A percentile compares a stretch with the other conserved stretches of the same genome.
phyloP scores from a whole-genome alignment of 2,888 invertebrate genomes.

The Xestia sexstrigata region DNA sequence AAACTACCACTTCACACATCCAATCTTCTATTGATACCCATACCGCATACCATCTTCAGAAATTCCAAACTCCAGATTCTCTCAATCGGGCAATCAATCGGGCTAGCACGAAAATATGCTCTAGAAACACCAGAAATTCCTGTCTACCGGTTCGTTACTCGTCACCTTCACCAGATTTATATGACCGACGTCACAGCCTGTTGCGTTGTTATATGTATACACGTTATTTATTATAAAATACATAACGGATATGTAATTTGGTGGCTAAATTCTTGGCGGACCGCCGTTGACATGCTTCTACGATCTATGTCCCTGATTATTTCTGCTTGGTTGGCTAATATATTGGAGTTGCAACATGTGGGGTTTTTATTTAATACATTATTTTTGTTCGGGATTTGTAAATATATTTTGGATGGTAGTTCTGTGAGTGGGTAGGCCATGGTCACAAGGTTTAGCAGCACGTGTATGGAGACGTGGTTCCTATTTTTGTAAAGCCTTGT shows the following conservation, averaged over 20 bases:
- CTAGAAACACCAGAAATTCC: slow-evolving; percentile 15
- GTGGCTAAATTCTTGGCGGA: slow-evolving; percentile 83
- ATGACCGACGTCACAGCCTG: slow-evolving; percentile 50
- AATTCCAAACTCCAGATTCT: neutral
- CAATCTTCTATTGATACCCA: neutral
- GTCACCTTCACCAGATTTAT: slow-evolving; percentile 58
- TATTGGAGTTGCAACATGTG: slow-evolving; percentile 69
- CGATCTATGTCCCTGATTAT: slow-evolving; percentile 77
- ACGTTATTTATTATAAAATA: slow-evolving; percentile 62
- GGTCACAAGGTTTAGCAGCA: neutral
- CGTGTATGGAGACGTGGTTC: neutral
- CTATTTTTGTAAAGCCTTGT: neutral
- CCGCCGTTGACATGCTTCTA: slow-evolving; percentile 72
- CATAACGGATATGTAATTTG: slow-evolving; percentile 80
- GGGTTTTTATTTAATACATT: slow-evolving; percentile 31
- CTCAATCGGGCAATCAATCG: too few species aligned
- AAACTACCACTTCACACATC: neutral
- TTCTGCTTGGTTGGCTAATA: slow-evolving; percentile 70
- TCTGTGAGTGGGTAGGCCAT: neutral
- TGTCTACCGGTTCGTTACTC: slow-evolving; percentile 39
- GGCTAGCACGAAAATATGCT: neutral
- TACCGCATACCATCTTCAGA: neutral
- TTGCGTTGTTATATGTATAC: slow-evolving; percentile 44
- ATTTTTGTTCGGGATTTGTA: slow-evolving; percentile 37
- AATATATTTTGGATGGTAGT: slow-evolving; percentile 19